These are phyloP conservation scores for Zelleria hepariella DNA, from an alignment of 2,888 invertebrate genomes.

Conservation along the genomic window DNA sequence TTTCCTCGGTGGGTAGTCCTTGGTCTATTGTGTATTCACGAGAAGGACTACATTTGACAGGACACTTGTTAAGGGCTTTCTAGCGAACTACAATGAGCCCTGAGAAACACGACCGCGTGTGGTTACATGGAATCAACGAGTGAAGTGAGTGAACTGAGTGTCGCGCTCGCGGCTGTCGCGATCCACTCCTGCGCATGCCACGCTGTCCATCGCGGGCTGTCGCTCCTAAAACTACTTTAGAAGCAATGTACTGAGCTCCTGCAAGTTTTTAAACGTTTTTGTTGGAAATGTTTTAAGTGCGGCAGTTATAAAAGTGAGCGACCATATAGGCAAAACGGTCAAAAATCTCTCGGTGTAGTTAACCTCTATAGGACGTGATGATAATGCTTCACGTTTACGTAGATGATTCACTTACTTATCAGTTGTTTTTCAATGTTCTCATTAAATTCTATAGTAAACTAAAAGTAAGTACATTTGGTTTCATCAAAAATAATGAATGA, in stretches of 20 bases:
- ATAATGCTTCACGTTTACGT: no score
- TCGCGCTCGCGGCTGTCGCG: neutral
- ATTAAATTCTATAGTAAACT: no score
- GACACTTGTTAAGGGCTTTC: conserved; percentile 63
- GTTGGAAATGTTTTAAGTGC: no score
- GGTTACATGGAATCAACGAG: conserved; percentile 60
- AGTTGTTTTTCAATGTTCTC: no score
- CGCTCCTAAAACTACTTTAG: neutral
- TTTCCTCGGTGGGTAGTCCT: conserved; percentile 53
- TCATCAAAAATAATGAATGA: neutral
- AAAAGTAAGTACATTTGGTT: no score
- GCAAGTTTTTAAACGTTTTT: no score
- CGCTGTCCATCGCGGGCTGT: neutral
- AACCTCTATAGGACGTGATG: no score
- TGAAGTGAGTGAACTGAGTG: conserved; percentile 17
- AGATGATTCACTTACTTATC: no score
- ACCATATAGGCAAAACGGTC: no score
- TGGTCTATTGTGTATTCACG: conserved; percentile 37
- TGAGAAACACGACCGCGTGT: conserved; percentile 56
- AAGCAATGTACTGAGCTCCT: neutral
- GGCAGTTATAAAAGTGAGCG: no score
- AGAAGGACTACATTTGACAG: conserved; percentile 71
- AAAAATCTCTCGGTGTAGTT: no score
- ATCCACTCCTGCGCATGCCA: neutral
- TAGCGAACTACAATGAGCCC: conserved; percentile 69